A percentile compares a stretch with the other conserved stretches of the same genome.
These are phyloP conservation scores for Mesitornis unicolor DNA, from an alignment of 2,113 vertebrate species.

Conservation along the genomic window DNA sequence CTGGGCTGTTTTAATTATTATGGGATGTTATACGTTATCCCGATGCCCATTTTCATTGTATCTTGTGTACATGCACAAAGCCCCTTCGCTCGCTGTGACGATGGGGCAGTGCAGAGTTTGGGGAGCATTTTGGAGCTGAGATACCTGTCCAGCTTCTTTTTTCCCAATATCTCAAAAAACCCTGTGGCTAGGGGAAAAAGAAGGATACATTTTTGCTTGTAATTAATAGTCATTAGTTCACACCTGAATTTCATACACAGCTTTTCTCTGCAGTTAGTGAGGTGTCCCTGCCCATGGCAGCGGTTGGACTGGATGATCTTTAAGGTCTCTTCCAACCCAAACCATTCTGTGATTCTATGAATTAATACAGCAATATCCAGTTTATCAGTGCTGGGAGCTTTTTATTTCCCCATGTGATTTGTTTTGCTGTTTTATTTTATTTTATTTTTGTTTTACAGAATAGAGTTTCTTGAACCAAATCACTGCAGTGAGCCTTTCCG, in stretches of 20 bases:
- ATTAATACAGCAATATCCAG: background rate
- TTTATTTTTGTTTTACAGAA: too few relatives aligned
- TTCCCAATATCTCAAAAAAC: background rate
- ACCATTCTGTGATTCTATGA: background rate
- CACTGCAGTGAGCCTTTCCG: background rate
- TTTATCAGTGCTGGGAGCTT: background rate
- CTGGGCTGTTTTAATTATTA: too few relatives aligned
- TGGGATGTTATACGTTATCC: background rate
- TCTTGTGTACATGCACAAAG: background rate
- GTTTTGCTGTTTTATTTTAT: too few relatives aligned
- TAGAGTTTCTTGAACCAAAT: too few relatives aligned
- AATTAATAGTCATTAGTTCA: background rate
- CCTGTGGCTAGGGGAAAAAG: background rate
- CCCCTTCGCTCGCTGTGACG: accelerated
- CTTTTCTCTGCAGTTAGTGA: background rate
- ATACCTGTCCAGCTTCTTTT: background rate
- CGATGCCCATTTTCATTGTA: background rate
- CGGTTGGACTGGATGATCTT: background rate
- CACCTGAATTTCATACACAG: background rate
- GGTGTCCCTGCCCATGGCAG: background rate
- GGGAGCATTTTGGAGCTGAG: background rate
- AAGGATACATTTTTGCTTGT: background rate
- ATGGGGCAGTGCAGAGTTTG: background rate
- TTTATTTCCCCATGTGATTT: background rate
- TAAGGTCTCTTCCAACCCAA: too few relatives aligned